These are phyloP conservation scores for Isaurus tuberculatus DNA, from an alignment of 92 coral and sea anemone species.

Conservation along the genomic window DNA sequence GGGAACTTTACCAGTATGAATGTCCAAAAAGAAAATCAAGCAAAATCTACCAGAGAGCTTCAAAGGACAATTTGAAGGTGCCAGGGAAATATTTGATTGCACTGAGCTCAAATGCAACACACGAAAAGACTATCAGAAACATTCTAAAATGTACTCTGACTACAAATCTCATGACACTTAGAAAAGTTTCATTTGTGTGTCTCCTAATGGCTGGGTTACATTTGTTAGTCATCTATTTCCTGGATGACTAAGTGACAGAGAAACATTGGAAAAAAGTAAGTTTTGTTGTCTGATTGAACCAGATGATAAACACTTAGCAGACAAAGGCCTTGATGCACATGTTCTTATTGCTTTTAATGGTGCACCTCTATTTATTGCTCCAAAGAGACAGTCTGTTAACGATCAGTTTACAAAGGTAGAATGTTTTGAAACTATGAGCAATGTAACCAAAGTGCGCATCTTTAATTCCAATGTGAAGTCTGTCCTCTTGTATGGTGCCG, in stretches of 20 bases:
- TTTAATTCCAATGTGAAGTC: too few species aligned
- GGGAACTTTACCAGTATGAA: slow-evolving; percentile 63
- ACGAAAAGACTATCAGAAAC: slow-evolving; percentile 55
- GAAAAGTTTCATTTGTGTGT: slow-evolving; percentile 44
- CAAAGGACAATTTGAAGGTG: slow-evolving; percentile 49
- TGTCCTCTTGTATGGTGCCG: too few species aligned
- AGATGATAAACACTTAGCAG: not conserved
- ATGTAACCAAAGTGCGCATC: too few species aligned
- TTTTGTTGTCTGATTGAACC: slow-evolving; percentile 36
- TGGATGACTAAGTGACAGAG: slow-evolving; percentile 56
- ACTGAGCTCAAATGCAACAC: slow-evolving; percentile 54
- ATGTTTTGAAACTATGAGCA: not conserved
- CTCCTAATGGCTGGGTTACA: slow-evolving; percentile 52
- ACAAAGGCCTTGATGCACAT: not conserved
- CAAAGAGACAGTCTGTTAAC: not conserved
- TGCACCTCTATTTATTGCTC: not conserved
- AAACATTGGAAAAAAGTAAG: slow-evolving; percentile 40
- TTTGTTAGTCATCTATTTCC: slow-evolving; percentile 59
- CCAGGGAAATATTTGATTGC: slow-evolving; percentile 54
- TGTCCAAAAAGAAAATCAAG: slow-evolving; percentile 43
- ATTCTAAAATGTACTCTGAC: slow-evolving; percentile 58
- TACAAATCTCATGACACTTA: slow-evolving; percentile 54
- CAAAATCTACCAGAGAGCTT: slow-evolving; percentile 44
- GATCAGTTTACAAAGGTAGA: not conserved
- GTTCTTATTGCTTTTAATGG: not conserved